A percentile compares a stretch with the other conserved stretches of the same genome.
Conservation (phyloP, 2,888 invertebrate genomes). For the Stegophylla sp. region DNA sequence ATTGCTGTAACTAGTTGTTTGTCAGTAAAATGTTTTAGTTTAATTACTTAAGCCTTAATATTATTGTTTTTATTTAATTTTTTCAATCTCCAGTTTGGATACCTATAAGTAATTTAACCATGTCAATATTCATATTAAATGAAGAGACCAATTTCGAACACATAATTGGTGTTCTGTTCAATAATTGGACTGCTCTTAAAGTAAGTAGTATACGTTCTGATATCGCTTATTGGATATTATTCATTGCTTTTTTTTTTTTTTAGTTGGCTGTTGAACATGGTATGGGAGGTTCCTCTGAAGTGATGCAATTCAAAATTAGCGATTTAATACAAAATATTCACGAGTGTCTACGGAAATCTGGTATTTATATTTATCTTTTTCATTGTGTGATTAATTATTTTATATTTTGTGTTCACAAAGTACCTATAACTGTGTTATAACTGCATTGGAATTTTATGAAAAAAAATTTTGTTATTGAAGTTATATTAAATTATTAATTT, state of each 20-base stretch:
- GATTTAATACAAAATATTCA: conserved; percentile 40
- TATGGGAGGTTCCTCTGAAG: conserved; percentile 45
- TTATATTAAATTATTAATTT: not conserved
- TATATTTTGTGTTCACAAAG: too few species aligned
- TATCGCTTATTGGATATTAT: not conserved
- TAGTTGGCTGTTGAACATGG: conserved; percentile 49
- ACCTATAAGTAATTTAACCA: not conserved
- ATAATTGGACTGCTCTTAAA: conserved; percentile 54
- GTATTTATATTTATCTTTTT: not conserved
- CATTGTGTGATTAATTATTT: too few species aligned
- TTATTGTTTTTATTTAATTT: too few species aligned
- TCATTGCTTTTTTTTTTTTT: not conserved
- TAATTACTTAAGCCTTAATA: too few species aligned
- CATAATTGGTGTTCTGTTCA: conserved; percentile 42
- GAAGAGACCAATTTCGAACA: conserved; percentile 43
- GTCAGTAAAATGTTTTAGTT: too few species aligned
- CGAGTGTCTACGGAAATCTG: conserved; percentile 20
- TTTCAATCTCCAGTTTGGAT: too few species aligned
- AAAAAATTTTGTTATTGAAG: not conserved
- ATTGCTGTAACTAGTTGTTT: too few species aligned
- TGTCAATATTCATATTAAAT: conserved; percentile 31
- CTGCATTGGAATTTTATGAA: too few species aligned
- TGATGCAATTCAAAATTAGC: conserved; percentile 45
- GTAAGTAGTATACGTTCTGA: not conserved
- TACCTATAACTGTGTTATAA: too few species aligned